Evolutionary conservation across 2,113 vertebrate species (phyloP).

Genomic region (Melospiza melodia): DNA sequence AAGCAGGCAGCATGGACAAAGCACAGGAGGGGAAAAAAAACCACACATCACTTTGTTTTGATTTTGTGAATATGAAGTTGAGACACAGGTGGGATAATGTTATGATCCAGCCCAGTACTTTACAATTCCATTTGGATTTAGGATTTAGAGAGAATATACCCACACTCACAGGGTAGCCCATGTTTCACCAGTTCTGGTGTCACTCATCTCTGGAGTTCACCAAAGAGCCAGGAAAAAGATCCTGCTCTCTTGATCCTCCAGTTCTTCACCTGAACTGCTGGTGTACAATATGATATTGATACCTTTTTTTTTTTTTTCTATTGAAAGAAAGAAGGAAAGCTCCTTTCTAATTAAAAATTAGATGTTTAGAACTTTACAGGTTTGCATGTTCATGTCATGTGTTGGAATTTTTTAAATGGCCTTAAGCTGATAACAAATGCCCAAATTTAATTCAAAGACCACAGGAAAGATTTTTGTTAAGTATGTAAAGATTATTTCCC

Average conservation of each 20-base stretch:
- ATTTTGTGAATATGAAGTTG: background rate
- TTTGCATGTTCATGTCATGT: background rate
- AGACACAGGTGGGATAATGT: background rate
- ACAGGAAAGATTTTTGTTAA: background rate
- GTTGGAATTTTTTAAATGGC: background rate
- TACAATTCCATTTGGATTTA: background rate
- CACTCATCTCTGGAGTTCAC: background rate
- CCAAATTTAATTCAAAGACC: background rate
- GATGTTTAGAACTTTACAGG: background rate
- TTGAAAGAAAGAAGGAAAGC: background rate
- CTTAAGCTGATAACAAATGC: background rate
- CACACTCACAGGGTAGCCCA: background rate
- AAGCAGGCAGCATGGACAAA: background rate
- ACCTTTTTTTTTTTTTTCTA: background rate
- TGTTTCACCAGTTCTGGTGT: background rate
- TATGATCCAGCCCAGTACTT: background rate
- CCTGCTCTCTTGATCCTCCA: background rate
- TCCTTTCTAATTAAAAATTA: background rate
- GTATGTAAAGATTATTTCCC: background rate
- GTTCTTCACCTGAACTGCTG: background rate
- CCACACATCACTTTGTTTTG: background rate
- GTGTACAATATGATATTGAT: background rate
- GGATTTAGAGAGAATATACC: background rate
- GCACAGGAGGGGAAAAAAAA: background rate
- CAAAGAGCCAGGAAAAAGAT: background rate